A percentile compares a stretch with the other conserved stretches of the same genome.
Conservation (phyloP, 2,113 vertebrate genomes). For the Thamnophis sirtalis region DNA sequence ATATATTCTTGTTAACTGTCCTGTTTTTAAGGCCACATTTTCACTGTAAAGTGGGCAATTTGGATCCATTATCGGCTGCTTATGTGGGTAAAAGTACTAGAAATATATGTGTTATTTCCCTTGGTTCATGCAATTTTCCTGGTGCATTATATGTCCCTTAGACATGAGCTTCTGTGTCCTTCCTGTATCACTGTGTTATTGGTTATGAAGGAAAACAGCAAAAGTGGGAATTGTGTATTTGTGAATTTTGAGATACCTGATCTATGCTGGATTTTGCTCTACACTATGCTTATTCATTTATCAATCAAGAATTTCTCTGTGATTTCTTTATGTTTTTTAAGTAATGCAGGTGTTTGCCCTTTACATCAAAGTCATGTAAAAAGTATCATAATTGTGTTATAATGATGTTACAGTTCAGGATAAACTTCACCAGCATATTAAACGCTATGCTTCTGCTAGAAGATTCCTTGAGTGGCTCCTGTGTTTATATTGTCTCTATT, state of each 20-base stretch:
- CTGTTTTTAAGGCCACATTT: background rate
- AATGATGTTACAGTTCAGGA: background rate
- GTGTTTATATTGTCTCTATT: background rate
- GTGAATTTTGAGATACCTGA: background rate
- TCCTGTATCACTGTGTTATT: background rate
- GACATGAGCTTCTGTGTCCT: background rate
- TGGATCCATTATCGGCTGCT: background rate
- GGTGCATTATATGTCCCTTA: background rate
- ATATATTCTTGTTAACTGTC: background rate
- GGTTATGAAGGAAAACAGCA: background rate
- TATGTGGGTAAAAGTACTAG: background rate
- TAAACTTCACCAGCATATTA: background rate
- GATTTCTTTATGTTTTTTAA: background rate
- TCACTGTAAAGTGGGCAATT: background rate
- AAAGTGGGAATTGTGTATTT: background rate
- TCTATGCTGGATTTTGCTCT: background rate
- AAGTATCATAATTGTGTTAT: background rate
- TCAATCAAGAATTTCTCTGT: background rate
- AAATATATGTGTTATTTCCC: background rate
- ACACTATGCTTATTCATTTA: background rate
- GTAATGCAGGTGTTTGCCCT: background rate
- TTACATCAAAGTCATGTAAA: background rate
- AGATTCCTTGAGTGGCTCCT: background rate
- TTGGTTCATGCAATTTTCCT: background rate
- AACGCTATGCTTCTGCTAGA: background rate